Evolutionary conservation across 2,888 invertebrate species (phyloP).

Genomic region (Leptura quadrifasciata): DNA sequence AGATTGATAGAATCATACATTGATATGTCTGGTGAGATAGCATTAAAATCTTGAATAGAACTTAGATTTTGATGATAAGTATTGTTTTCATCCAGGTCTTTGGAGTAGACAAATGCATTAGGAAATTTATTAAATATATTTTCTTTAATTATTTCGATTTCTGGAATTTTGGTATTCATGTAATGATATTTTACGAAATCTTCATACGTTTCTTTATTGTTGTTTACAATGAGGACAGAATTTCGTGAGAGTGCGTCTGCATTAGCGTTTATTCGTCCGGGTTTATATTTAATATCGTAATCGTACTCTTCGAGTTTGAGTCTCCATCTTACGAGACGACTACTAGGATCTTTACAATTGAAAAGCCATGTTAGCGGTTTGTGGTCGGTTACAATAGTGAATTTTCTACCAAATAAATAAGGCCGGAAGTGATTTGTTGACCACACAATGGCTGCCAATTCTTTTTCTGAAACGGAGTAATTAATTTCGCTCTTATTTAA

Average conservation of each 20-base stretch:
- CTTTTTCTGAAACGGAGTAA: conserved; percentile 62
- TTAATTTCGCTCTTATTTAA: conserved; percentile 63
- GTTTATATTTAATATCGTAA: no score
- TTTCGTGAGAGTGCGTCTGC: not conserved
- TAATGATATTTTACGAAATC: conserved; percentile 49
- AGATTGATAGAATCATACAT: no score
- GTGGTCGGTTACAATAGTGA: conserved; percentile 55
- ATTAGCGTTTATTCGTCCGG: no score
- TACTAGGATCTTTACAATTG: conserved; percentile 62
- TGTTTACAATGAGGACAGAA: not conserved
- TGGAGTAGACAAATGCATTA: conserved; percentile 17
- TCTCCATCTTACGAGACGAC: conserved; percentile 62
- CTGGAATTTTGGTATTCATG: conserved; percentile 32
- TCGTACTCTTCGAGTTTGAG: no score
- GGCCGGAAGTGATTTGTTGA: no score
- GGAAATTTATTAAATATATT: conserved; percentile 42
- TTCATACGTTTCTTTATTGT: conserved; percentile 24
- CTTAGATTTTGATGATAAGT: no score
- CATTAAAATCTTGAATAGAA: no score
- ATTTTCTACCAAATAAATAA: no score
- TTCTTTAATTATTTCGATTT: conserved; percentile 42
- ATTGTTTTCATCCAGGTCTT: no score
- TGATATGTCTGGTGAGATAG: no score
- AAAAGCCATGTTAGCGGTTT: conserved; percentile 63
- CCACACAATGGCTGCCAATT: no score